Percentiles rank a stretch among this genome's conserved stretches.
These are phyloP conservation scores for Pheucticus melanocephalus DNA, from an alignment of 2,113 vertebrate species.

Conservation along the genomic window DNA sequence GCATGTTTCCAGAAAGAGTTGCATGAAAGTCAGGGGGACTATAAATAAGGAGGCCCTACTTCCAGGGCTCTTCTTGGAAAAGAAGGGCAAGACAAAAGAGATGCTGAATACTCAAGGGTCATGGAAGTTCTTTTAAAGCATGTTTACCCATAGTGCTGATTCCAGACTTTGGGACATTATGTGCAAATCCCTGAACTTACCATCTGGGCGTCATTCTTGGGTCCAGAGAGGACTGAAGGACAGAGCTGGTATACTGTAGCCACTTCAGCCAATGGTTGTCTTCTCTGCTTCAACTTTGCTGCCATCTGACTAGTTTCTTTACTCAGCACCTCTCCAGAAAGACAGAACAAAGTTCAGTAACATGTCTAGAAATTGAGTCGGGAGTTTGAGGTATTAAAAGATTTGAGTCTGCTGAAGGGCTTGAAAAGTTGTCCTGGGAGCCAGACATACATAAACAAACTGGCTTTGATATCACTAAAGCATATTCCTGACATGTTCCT, in stretches of 20 bases:
- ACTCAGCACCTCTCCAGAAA: neutral
- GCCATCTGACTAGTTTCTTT: neutral
- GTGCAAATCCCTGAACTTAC: neutral
- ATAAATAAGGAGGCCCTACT: neutral
- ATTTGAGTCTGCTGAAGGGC: neutral
- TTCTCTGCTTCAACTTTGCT: neutral
- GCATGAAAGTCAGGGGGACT: neutral
- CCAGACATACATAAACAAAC: constrained; percentile 26
- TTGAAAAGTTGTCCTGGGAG: constrained; percentile 13
- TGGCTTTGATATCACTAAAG: constrained; percentile 11
- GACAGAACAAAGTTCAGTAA: neutral
- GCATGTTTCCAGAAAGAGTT: neutral
- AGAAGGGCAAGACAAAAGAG: neutral
- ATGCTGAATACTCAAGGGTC: neutral
- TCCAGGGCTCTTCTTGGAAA: neutral
- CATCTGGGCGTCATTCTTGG: neutral
- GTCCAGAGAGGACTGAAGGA: neutral
- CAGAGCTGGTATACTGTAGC: neutral
- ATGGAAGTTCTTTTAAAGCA: neutral
- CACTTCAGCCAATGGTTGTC: neutral
- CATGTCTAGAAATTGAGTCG: neutral
- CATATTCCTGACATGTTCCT: constrained; percentile 10
- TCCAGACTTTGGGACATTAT: neutral
- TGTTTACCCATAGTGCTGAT: neutral
- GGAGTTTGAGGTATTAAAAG: neutral